Evolutionary conservation across 2,797 vertebrate genomes (phyloP).

Genomic region (Meda fulgida): DNA sequence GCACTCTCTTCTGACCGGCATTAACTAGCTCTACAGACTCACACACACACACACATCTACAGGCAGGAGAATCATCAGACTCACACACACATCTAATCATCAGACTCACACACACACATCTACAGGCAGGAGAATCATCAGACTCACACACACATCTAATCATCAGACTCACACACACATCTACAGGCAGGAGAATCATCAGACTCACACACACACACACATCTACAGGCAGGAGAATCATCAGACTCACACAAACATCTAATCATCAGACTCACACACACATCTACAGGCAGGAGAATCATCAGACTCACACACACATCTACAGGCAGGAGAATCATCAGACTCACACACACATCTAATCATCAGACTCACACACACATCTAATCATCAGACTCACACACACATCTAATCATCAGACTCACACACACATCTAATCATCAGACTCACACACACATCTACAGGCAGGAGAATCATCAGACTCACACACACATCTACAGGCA

Average conservation of each 20-base stretch:
- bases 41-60: not conserved
- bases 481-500: not conserved
- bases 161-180: not conserved
- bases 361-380: not conserved
- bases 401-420: too few species aligned
- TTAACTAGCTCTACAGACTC: not conserved
- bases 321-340: not conserved
- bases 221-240: not conserved
- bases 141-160: too few species aligned
- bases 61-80: too few species aligned
- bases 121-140: not conserved
- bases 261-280: not conserved
- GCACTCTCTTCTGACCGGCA: not conserved
- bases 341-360: too few species aligned
- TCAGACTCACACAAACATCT: too few species aligned
- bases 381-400: too few species aligned
- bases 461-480: not conserved
- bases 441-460: not conserved
- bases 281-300: not conserved
- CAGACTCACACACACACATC: not conserved
- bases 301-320: too few species aligned
- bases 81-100: too few species aligned
- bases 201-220: too few species aligned
- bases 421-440: too few species aligned
- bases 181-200: not conserved